Evolutionary conservation across 2,888 invertebrate genomes (phyloP), one percentile per base, ranked within the genome.

Genomic region (Criorhina ranunculi): DNA sequence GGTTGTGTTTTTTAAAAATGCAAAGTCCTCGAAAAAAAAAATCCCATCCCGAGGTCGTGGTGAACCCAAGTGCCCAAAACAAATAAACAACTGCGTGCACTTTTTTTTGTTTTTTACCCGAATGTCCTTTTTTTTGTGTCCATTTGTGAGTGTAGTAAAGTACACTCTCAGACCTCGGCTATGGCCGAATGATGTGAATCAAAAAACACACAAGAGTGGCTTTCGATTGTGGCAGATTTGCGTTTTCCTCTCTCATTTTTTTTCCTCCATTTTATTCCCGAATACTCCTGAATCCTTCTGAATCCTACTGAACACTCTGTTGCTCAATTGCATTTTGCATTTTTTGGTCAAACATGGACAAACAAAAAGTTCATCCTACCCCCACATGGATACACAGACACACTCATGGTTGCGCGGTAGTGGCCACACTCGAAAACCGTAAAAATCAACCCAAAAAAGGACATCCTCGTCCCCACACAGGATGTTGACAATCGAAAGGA

Each of bases 141-240:
- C 62, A 44, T 62, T 66, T 49, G 42, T 66, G 59, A 82, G 31
- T 49, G 72, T 69, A 83, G 66, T 75, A 73, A 69, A 76, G 75
- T 66, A 44, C 31, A 73, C 79, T 73, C 64, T 49, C 66, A 82
- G 64, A 80, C 70, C 75, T 55, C 73, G 69, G 62, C 24, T 55
- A 29, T 49, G 53, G 78, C 83, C 73, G 83, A 86, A 87, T 80
- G 81, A 79, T 79, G 69, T 73, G 81, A 81, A 75, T 79, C 70
- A 76, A 80, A 70, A 86, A 81, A 83, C 86, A 87, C 88, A 86
- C 87, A 88, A 88, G 87, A 88, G 88, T 88, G 88, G 88, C 89
- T 89, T 89, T 88, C 88, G 87, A 87, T 88, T 88, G 88, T 87
- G 88, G 88, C 87, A 82, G 87, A 85, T 88, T 88, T 87, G 88